These are phyloP conservation scores for Agelas oroides DNA, from an alignment of 37 sponge, comb jelly and placozoan genomes.

Conservation along the genomic window DNA sequence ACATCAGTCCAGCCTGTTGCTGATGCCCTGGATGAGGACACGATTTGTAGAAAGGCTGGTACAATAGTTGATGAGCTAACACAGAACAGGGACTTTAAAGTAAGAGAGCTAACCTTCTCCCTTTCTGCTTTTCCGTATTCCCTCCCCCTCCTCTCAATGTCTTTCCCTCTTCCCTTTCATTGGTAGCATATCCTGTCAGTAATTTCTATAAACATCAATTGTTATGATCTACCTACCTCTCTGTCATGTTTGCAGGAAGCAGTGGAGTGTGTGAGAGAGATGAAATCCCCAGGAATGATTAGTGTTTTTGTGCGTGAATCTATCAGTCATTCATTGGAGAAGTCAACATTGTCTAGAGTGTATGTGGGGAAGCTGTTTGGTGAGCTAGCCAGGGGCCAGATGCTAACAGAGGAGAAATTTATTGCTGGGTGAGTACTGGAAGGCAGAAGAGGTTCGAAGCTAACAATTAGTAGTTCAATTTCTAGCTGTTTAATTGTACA, in stretches of 20 bases:
- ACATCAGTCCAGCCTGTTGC: no score
- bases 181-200: no score
- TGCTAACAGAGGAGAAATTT: slow-evolving; percentile 40
- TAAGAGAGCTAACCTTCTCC: no score
- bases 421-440: slow-evolving; percentile 46
- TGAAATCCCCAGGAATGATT: slow-evolving; percentile 59
- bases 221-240: no score
- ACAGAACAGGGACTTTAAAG: slow-evolving; percentile 61
- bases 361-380: slow-evolving; percentile 46
- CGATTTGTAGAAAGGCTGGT: slow-evolving; percentile 42
- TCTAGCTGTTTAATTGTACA: no score
- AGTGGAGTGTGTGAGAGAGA: slow-evolving; percentile 77
- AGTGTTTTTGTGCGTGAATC: slow-evolving; percentile 45
- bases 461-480: no score
- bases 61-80: slow-evolving; percentile 61
- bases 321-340: slow-evolving; percentile 69
- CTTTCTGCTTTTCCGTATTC: no score
- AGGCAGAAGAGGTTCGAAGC: no score
- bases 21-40: slow-evolving; percentile 40
- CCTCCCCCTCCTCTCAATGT: no score
- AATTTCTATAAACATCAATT: no score
- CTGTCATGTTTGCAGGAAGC: slow-evolving; percentile 51
- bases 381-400: slow-evolving; percentile 30
- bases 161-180: no score
- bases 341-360: slow-evolving; percentile 11